Evolutionary conservation across 2,888 invertebrate species (phyloP), one percentile per base, ranked within the genome.

Genomic region (Heteropelma amictum): DNA sequence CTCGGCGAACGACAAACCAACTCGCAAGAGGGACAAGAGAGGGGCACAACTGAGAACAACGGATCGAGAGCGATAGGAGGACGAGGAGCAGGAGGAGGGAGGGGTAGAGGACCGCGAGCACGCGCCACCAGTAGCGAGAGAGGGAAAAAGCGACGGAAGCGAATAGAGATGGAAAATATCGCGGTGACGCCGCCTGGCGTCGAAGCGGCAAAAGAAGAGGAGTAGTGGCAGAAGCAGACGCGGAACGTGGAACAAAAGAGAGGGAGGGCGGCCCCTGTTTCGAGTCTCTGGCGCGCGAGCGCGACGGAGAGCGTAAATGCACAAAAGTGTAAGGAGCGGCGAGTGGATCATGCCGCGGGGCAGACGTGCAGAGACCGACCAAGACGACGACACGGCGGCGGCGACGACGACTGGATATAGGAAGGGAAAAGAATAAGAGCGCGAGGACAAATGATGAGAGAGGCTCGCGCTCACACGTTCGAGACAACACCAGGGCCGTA

Each of bases 211-310:
- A 17, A 72, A 75, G 64, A 69, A 61, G 65, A 69, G 65, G 76
- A 70, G 26, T 8, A 14, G 56, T 8, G 28, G 40, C 5, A 42
- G 35, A 28, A 21, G 54, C 35, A 21, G 53, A 30, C 7, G 14
- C 23, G 28, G 21, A 19, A 23, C 45, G 45, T 10, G 45, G 45
- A 45, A 45, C 40, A 17, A 40, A n/a, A 70, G 53, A 45, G 60
- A n/a, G 69, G 76, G 79, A 76, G 77, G 79, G 74, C 71, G 79
- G 72, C 75, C 72, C 7, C 79, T 75, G 79, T 75, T 76, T 58
- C 47, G 63, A 64, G 30, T 58, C 64, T 72, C 51, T 58, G 58
- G 58, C 64, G 64, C 38, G 70, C 76, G 77, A 14, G 72, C 61
- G 65, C 74, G 67, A 76, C 72, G 76, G 78, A 75, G 70, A 63